Evolutionary conservation across 1,140 invertebrate genomes (phyloP).

Genomic region (Whitmania pigra): DNA sequence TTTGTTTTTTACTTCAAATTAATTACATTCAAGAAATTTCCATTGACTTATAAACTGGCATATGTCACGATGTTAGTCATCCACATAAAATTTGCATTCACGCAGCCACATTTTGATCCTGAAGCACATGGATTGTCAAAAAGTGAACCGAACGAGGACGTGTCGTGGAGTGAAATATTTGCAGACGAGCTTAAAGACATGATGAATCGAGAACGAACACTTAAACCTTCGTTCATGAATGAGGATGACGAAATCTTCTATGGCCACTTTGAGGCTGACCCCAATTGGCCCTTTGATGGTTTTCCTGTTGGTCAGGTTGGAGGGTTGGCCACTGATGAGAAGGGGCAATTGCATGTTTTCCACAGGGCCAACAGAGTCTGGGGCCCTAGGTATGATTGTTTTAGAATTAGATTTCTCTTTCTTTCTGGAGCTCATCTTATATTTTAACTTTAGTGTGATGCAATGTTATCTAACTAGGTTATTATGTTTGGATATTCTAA

Average conservation of each 20-base stretch:
- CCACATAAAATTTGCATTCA: too few species aligned
- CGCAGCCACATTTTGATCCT: neutral
- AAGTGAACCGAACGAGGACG: neutral
- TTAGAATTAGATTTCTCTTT: neutral
- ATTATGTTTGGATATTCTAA: too few species aligned
- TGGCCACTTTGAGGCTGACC: neutral
- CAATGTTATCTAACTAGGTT: too few species aligned
- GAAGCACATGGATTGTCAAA: neutral
- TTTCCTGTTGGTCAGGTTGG: constrained; percentile 67
- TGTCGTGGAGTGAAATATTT: constrained; percentile 14
- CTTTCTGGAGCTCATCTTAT: too few species aligned
- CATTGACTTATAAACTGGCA: too few species aligned
- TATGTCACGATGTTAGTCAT: too few species aligned
- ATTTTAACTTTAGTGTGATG: too few species aligned
- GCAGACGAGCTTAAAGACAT: constrained; percentile 5
- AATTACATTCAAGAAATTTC: too few species aligned
- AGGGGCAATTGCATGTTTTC: constrained; percentile 71
- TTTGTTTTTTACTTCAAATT: too few species aligned
- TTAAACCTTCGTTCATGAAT: neutral
- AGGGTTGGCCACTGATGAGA: constrained; percentile 65
- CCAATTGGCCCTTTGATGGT: constrained; percentile 30
- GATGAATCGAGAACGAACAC: neutral
- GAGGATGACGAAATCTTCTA: constrained; percentile 12
- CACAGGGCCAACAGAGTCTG: constrained; percentile 69
- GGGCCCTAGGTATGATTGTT: constrained; percentile 56